Evolutionary conservation across 2,797 vertebrate genomes (phyloP).

Genomic region (Gallinago nigripennis): DNA sequence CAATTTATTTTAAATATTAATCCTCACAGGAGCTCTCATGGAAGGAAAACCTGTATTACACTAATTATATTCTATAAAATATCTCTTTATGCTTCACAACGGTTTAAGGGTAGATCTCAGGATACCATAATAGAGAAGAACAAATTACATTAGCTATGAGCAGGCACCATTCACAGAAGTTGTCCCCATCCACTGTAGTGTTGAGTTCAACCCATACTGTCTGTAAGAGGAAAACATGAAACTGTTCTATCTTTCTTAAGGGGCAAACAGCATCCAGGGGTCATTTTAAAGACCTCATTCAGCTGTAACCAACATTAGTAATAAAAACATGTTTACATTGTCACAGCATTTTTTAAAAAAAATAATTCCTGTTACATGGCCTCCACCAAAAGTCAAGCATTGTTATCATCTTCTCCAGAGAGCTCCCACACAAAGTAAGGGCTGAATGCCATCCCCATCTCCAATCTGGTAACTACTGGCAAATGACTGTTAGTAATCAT

Average conservation of each 20-base stretch:
- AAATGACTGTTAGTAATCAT: accelerated
- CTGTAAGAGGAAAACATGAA: not conserved
- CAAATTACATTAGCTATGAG: not conserved
- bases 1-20: slow-evolving; percentile 8
- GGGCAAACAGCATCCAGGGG: not conserved
- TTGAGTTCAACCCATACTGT: not conserved
- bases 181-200: not conserved
- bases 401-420: not conserved
- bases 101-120: not conserved
- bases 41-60: not conserved
- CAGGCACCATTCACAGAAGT: not conserved
- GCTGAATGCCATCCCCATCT: not conserved
- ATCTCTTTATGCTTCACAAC: not conserved
- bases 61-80: not conserved
- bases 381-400: not conserved
- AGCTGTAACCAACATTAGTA: not conserved
- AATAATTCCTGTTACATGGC: not conserved
- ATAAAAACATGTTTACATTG: not conserved
- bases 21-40: not conserved
- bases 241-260: not conserved
- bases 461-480: accelerated
- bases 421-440: not conserved
- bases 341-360: not conserved
- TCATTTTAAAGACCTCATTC: not conserved
- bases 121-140: not conserved